Base-by-base conservation (phyloP, 2,888 invertebrate species). In the Chouioia cunea region DNA sequence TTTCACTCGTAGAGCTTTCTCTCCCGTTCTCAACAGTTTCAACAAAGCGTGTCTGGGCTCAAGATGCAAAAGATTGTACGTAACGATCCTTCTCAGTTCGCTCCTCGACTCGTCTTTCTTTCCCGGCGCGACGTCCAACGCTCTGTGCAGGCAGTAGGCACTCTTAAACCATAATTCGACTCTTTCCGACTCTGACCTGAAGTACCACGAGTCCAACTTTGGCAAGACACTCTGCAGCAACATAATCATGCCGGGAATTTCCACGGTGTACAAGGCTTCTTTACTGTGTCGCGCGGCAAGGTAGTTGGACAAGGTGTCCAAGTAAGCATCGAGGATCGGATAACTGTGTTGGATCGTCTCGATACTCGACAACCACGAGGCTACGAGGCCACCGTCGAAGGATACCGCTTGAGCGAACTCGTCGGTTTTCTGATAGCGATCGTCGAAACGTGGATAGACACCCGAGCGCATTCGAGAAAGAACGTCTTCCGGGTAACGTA, bases 171-270 rank as follows among this genome's bases (percentile, higher is more conserved):
- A 85, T 0, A 85, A 66, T n/a, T 85, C 84, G 14, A 83, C 80
- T 56, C 82, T 77, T 44, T 85, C 83, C 0, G 79, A 73, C 18
- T 85, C 85, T 3, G 83, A 82, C 2, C 80, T 76, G 52, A 86
- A 85, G 43, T 85, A 85, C 86, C 86, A 86, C 0, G 83, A 82
- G 47, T 85, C 85, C 10, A 86, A 73, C 73, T 85, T 85, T 0
- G 86, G 85, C 27, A 86, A 68, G 0, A 86, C 85, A 20, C 82
- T 83, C 68, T 85, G 83, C 3, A 85, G 70, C 0, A 86, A 71
- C 67, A 85, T 82, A n/a, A 85, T 82, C 83, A 86, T 85, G 1
- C 85, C 86, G 0, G 86, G 85, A 70, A 86, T 84, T 70, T 85
- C 85, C 0, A 85, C 76, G 2, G 82, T 75, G 54, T 83, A 80